phyloP scores from a whole-genome alignment of 2,888 invertebrate species.

The Amphipoea oculea region DNA sequence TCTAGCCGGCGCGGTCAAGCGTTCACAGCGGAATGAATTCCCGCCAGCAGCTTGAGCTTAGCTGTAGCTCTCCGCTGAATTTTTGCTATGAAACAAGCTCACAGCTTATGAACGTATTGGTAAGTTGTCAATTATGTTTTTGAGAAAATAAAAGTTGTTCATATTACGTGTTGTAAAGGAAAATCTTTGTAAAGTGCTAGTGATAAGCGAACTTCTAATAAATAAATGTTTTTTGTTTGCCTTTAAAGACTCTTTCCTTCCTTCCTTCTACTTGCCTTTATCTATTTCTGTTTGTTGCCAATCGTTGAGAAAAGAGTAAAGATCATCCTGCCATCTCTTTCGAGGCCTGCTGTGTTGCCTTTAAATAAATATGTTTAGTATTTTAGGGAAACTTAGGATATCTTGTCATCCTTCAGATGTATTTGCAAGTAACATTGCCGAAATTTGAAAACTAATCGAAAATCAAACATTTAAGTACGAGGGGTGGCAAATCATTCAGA shows the following conservation, averaged over 20 bases:
- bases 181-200: neutral
- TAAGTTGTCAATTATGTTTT: conserved; percentile 36
- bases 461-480: neutral
- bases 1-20: conserved; percentile 81
- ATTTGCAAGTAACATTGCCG: too few relatives aligned
- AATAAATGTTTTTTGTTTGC: neutral
- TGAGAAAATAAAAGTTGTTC: neutral
- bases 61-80: conserved; percentile 30
- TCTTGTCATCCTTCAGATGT: neutral
- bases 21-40: conserved; percentile 79
- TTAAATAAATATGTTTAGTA: neutral
- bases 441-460: neutral
- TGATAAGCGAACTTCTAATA: neutral
- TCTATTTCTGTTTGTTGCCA: neutral
- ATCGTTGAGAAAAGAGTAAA: neutral
- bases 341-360: neutral
- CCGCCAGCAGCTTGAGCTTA: conserved; percentile 68
- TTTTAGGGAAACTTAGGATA: neutral
- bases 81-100: conserved; percentile 37
- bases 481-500: neutral
- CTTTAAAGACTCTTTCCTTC: neutral
- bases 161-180: neutral
- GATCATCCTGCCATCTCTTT: neutral
- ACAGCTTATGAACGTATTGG: neutral
- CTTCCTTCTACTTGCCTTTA: neutral